These are phyloP conservation scores for Chelon auratus DNA, from an alignment of 2,797 vertebrate genomes.

Conservation along the genomic window DNA sequence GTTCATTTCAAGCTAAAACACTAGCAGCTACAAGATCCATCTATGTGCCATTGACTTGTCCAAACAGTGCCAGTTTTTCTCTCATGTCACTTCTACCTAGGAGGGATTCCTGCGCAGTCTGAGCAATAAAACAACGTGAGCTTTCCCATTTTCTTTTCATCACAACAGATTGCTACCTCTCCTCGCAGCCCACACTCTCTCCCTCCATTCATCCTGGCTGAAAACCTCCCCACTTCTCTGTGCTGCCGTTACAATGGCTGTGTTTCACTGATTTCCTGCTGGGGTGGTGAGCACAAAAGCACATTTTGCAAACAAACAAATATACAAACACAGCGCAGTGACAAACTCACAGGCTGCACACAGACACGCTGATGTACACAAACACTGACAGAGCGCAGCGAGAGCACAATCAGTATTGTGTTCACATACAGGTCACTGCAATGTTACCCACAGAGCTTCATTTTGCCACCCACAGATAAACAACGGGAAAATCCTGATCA, in stretches of 20 bases:
- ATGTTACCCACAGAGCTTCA: conserved; percentile 43
- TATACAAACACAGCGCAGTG: conserved; percentile 28
- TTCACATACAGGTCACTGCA: conserved; percentile 53
- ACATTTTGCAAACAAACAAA: conserved; percentile 37
- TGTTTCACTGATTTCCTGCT: conserved; percentile 50
- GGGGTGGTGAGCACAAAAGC: conserved; percentile 33
- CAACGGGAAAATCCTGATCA: conserved; percentile 59
- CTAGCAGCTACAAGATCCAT: conserved; percentile 52
- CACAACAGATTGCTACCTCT: conserved; percentile 58
- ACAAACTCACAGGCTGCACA: conserved; percentile 1
- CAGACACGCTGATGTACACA: background rate
- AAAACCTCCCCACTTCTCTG: conserved; percentile 50
- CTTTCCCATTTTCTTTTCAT: conserved; percentile 59
- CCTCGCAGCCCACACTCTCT: conserved; percentile 19
- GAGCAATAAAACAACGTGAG: conserved; percentile 63
- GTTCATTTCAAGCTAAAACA: conserved; percentile 61
- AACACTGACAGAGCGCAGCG: conserved; percentile 4
- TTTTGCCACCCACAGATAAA: conserved; percentile 64
- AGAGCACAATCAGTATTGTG: conserved; percentile 42
- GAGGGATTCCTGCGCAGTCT: conserved; percentile 43
- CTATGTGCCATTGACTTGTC: conserved; percentile 51
- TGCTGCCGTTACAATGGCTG: conserved; percentile 39
- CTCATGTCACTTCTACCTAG: conserved; percentile 54
- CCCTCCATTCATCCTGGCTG: conserved; percentile 34
- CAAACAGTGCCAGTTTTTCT: conserved; percentile 46